Evolutionary conservation across 2,113 vertebrate species (phyloP).

Genomic region (Sylvietta virens): DNA sequence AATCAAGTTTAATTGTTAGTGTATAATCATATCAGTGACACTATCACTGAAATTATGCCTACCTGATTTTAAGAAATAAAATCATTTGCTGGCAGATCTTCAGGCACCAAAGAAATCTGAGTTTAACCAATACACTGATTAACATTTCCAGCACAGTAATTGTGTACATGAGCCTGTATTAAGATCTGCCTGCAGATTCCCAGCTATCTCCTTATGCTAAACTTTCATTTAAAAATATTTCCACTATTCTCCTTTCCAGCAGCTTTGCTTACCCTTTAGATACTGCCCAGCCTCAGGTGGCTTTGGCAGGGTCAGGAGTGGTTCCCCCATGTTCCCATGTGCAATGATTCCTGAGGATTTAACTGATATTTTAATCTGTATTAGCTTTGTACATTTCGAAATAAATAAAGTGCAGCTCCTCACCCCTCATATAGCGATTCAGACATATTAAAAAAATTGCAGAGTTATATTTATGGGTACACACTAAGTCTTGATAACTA

Average conservation of each 20-base stretch:
- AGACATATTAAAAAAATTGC: not conserved
- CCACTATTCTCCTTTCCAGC: not conserved
- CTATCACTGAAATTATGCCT: not conserved
- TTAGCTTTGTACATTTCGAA: not conserved
- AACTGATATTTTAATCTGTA: not conserved
- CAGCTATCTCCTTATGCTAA: not conserved
- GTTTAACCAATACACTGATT: not conserved
- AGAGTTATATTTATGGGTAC: not conserved
- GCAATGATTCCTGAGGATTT: not conserved
- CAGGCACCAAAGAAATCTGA: not conserved
- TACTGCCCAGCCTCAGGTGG: not conserved
- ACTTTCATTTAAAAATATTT: not conserved
- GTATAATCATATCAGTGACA: accelerated
- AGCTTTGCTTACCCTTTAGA: not conserved
- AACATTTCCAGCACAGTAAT: not conserved
- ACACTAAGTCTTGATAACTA: not conserved
- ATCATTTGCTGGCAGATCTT: not conserved
- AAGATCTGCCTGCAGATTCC: not conserved
- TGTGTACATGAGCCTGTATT: accelerated
- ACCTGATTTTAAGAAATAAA: not conserved
- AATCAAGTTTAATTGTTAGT: not conserved
- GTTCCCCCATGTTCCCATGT: accelerated
- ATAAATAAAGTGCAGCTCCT: not conserved
- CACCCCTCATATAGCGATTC: accelerated
- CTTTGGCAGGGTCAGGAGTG: not conserved